Evolutionary conservation across 2,113 vertebrate species (phyloP).

Genomic region (Chaetorhynchus papuensis): DNA sequence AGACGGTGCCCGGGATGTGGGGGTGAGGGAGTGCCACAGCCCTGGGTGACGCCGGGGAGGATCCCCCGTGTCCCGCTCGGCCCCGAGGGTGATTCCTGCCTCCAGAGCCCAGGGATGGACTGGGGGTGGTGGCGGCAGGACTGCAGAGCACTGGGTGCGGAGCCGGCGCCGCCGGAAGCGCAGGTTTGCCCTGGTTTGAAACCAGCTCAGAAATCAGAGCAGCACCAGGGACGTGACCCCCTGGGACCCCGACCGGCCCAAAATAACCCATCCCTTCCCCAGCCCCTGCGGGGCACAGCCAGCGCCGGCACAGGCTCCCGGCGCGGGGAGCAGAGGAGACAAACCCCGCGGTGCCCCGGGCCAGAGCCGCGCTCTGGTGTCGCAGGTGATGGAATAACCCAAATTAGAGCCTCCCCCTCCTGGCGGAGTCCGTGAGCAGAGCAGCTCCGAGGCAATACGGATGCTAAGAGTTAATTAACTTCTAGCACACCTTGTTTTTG

Average conservation of each 20-base stretch:
- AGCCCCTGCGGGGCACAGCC: neutral
- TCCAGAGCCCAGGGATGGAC: rapidly evolving
- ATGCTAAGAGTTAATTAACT: slow-evolving; percentile 19
- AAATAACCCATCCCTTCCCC: neutral
- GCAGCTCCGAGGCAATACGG: neutral
- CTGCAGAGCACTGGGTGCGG: neutral
- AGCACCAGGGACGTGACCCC: neutral
- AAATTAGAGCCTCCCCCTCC: neutral
- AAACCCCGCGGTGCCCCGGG: neutral
- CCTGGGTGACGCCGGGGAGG: rapidly evolving
- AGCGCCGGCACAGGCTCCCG: neutral
- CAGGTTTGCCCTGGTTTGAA: neutral
- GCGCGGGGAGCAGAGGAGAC: neutral
- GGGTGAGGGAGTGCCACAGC: neutral
- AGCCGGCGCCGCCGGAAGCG: neutral
- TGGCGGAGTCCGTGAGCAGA: neutral
- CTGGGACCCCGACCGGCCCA: neutral
- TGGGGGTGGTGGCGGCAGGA: rapidly evolving
- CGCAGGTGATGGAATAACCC: neutral
- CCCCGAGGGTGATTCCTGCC: neutral
- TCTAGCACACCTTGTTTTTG: neutral
- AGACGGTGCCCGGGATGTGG: rapidly evolving
- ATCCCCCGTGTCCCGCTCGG: rapidly evolving
- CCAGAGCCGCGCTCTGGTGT: neutral
- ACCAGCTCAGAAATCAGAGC: neutral